A percentile compares a stretch with the other conserved stretches of the same genome.
Conservation (phyloP, 1,140 invertebrate species). For the Pseudomyrmex sp. region DNA sequence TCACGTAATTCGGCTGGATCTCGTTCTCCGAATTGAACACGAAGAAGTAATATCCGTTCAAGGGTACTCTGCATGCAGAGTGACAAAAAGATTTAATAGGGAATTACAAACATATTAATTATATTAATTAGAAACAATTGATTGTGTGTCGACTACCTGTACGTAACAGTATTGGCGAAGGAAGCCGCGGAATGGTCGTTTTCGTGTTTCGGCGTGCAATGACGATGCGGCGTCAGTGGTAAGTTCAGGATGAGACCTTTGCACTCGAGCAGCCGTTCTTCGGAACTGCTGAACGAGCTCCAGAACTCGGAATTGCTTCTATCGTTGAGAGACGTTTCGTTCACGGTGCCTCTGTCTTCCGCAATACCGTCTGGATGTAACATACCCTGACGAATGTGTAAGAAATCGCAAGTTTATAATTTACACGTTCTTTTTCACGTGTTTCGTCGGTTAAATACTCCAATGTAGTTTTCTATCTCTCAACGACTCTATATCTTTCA, state of each 20-base stretch:
- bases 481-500: neutral
- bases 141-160: conserved; percentile 83
- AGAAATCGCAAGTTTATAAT: neutral
- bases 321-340: conserved; percentile 88
- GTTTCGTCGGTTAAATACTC: neutral
- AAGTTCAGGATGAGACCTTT: conserved; percentile 90
- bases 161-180: conserved; percentile 88
- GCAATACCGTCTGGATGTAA: conserved; percentile 87
- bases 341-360: conserved; percentile 87
- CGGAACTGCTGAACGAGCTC: conserved; percentile 92
- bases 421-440: neutral
- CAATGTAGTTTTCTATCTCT: neutral
- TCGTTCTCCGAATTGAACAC: conserved; percentile 94
- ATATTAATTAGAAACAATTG: neutral
- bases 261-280: conserved; percentile 90
- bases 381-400: conserved; percentile 65
- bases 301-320: conserved; percentile 91
- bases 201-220: conserved; percentile 84
- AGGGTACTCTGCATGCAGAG: conserved; percentile 85
- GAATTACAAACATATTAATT: neutral
- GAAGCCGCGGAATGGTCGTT: conserved; percentile 83
- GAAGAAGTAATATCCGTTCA: conserved; percentile 93
- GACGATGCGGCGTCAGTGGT: conserved; percentile 88
- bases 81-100: neutral
- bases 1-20: conserved; percentile 89